Evolutionary conservation across 2,113 vertebrate species (phyloP).

Genomic region (Myiagra hebetior): DNA sequence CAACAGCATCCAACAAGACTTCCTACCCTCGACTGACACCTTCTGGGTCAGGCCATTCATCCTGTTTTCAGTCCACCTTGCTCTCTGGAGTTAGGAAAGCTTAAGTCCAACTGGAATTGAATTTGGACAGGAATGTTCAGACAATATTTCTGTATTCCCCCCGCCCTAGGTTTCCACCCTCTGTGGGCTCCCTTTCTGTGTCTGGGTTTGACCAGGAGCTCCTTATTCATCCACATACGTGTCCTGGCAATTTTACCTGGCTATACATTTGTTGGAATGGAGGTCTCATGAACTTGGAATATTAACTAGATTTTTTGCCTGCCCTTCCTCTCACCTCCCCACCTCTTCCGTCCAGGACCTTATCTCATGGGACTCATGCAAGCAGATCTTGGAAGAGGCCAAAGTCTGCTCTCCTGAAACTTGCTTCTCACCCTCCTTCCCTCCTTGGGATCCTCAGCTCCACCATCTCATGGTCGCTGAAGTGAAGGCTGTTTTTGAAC

Average conservation of each 20-base stretch:
- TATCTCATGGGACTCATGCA: not conserved
- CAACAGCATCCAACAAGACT: not conserved
- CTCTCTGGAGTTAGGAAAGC: not conserved
- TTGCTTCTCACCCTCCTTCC: not conserved
- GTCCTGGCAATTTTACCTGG: not conserved
- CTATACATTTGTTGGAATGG: not conserved
- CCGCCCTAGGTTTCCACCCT: not conserved
- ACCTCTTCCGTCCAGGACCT: not conserved
- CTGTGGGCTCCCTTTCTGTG: not conserved
- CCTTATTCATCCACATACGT: not conserved
- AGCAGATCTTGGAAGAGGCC: not conserved
- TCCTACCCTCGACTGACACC: not conserved
- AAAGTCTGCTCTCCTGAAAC: not conserved
- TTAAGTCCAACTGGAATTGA: not conserved
- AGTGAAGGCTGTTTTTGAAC: not conserved
- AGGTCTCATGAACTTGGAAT: not conserved
- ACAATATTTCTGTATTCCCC: not conserved
- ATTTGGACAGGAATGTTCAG: not conserved
- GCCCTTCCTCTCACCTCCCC: not conserved
- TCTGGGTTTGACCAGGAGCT: not conserved
- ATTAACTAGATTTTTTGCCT: not conserved
- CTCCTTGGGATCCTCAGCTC: not conserved
- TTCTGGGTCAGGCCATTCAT: not conserved
- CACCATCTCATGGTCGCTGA: not conserved
- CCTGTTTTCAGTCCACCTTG: not conserved